Conservation (phyloP, 2,113 vertebrate species). For the Brachirus orientalis region DNA sequence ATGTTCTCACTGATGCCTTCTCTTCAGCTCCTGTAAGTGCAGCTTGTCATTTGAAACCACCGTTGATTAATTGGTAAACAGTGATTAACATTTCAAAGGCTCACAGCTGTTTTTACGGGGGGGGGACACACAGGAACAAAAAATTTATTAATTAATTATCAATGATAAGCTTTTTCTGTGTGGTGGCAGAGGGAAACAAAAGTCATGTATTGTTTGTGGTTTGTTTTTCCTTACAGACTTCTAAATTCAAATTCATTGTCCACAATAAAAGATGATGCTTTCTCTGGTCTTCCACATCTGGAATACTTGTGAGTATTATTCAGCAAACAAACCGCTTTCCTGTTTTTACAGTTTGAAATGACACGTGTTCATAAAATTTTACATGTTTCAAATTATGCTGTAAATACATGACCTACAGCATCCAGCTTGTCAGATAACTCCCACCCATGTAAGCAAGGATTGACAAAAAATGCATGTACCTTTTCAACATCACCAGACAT, state of each 20-base stretch:
- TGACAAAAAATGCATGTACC: too few species aligned
- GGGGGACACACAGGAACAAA: neutral
- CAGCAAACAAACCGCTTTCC: neutral
- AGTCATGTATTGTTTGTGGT: neutral
- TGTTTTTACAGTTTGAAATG: neutral
- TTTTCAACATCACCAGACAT: neutral
- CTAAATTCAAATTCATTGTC: conserved; percentile 95
- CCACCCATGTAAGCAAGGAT: too few species aligned
- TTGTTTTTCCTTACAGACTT: conserved; percentile 81
- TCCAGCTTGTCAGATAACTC: too few species aligned
- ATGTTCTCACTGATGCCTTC: conserved; percentile 96
- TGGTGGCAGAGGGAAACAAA: neutral
- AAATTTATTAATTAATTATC: neutral
- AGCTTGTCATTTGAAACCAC: neutral
- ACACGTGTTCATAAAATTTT: too few species aligned
- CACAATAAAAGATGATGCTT: conserved; percentile 93
- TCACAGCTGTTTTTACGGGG: too few species aligned
- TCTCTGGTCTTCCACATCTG: conserved; percentile 93
- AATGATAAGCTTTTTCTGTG: neutral
- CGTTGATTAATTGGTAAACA: neutral
- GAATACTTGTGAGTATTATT: conserved; percentile 94
- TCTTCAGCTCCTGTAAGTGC: conserved; percentile 93
- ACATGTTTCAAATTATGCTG: too few species aligned
- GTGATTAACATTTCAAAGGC: neutral
- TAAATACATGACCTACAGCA: too few species aligned